Evolutionary conservation across 1,140 invertebrate species (phyloP), one percentile per base, ranked within the genome.

Genomic region (Lutraria rhynchaena): DNA sequence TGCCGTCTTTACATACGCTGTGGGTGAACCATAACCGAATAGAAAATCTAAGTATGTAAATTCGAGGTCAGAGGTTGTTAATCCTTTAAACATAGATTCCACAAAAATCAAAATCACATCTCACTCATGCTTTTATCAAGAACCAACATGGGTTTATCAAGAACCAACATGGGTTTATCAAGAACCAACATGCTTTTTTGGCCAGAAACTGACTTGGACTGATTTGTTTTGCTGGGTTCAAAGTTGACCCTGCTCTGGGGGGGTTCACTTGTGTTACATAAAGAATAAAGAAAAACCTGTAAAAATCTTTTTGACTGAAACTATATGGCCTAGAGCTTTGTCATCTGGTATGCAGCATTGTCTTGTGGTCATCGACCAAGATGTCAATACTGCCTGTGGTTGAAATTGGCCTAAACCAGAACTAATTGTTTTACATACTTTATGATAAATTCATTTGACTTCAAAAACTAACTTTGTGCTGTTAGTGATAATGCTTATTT

Each of bases 21-120:
- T 97, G 96, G 96, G 84, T 96, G 35, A 96, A 97, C 91, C 94
- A 96, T 86, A 97, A 96, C 87, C 94, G 92, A 77, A 94, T 96
- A 65, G 90, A 93, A 19, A 94, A 95, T 35, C 90, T 96, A 27
- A 85, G 90, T 91, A 84, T 63, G 85, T 82, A 37, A 27, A n/a
- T n/a, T 61, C 49, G 17, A 49, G 53, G n/a, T 0, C 22, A 15
- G 9, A 15, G 0, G 17, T 53, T 11, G 44, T 46, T n/a, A n/a
- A n/a, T n/a, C n/a, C n/a, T n/a, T n/a, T n/a, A n/a, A n/a, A n/a
- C n/a, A n/a, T n/a, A n/a, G n/a, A n/a, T n/a, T n/a, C n/a, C n/a
- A n/a, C n/a, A n/a, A n/a, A n/a, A 46, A 19, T 46, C 9, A 9
- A 46, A 11, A 19, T 46, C 19, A 46, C 44, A 46, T 9, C 9